These are phyloP conservation scores for Lasioglossum villosulum DNA, from an alignment of 2,888 invertebrate genomes.

Conservation along the genomic window DNA sequence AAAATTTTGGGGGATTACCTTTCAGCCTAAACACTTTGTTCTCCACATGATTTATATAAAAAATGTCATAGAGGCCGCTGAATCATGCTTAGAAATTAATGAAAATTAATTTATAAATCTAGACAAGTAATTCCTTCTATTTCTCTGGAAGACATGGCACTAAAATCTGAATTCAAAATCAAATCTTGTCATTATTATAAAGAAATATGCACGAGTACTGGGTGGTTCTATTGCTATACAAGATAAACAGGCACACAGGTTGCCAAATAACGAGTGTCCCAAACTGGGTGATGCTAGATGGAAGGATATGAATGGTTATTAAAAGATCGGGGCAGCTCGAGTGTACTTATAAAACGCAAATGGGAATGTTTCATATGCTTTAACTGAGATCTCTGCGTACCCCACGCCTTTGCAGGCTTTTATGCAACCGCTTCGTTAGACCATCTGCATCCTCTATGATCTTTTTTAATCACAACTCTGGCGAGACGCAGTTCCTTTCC, in stretches of 20 bases:
- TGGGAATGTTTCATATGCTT: constrained; percentile 50
- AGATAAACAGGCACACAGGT: background rate
- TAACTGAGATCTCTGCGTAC: background rate
- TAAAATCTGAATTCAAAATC: background rate
- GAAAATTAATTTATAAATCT: background rate
- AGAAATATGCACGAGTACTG: background rate
- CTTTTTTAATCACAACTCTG: constrained; percentile 26
- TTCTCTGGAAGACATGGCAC: too few relatives aligned
- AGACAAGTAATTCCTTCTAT: background rate
- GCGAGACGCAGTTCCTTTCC: constrained; percentile 1
- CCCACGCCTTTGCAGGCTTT: background rate
- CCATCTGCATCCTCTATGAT: background rate
- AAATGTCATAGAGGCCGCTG: too few relatives aligned
- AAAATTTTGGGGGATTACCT: too few relatives aligned
- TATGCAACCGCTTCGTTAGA: constrained; percentile 16
- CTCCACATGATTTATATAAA: too few relatives aligned
- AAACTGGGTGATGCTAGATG: constrained; percentile 20
- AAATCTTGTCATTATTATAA: background rate
- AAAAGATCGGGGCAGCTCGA: constrained; percentile 35
- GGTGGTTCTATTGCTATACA: too few relatives aligned
- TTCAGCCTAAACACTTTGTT: too few relatives aligned
- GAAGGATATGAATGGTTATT: constrained; percentile 57
- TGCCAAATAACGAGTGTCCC: constrained; percentile 14
- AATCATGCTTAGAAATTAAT: background rate
- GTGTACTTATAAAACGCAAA: constrained; percentile 24